Percentiles rank a stretch among this genome's conserved stretches.
These are phyloP conservation scores for Oxystoma pomonae DNA, from an alignment of 2,888 invertebrate genomes.

Conservation along the genomic window DNA sequence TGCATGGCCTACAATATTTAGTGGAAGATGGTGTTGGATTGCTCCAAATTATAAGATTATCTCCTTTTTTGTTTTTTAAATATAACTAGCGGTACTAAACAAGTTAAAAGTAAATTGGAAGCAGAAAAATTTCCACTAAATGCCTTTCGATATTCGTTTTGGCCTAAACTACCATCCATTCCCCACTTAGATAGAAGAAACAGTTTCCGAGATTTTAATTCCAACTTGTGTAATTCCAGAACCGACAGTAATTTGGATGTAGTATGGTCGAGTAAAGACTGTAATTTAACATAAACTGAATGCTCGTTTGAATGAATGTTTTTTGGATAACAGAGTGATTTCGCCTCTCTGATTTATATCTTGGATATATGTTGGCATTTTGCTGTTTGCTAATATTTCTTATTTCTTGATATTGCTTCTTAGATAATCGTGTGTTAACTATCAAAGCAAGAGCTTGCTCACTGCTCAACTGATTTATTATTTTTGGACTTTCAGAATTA, in stretches of 20 bases:
- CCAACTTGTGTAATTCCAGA: not conserved
- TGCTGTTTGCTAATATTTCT: not conserved
- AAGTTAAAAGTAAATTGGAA: slow-evolving; percentile 3
- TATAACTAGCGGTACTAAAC: slow-evolving; percentile 1
- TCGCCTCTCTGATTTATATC: not conserved
- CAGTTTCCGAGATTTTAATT: not conserved
- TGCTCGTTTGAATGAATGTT: slow-evolving; percentile 6
- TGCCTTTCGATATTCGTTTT: slow-evolving; percentile 2
- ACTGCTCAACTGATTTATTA: not conserved
- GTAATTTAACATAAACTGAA: not conserved
- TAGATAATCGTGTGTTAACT: not conserved
- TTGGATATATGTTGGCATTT: not conserved
- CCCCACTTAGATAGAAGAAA: not conserved
- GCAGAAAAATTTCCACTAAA: not conserved
- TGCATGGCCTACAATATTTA: not conserved
- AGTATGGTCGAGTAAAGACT: slow-evolving; percentile 2
- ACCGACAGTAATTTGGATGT: not conserved
- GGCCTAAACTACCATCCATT: slow-evolving; percentile 3
- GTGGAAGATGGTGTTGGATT: not conserved
- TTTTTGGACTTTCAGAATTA: too few relatives aligned
- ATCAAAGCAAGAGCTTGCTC: not conserved
- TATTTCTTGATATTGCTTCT: not conserved
- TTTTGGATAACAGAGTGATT: not conserved
- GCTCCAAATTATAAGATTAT: too few relatives aligned
- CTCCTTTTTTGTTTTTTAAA: not conserved